Conservation (phyloP, 2,888 invertebrate species). For the Griposia aprilina region DNA sequence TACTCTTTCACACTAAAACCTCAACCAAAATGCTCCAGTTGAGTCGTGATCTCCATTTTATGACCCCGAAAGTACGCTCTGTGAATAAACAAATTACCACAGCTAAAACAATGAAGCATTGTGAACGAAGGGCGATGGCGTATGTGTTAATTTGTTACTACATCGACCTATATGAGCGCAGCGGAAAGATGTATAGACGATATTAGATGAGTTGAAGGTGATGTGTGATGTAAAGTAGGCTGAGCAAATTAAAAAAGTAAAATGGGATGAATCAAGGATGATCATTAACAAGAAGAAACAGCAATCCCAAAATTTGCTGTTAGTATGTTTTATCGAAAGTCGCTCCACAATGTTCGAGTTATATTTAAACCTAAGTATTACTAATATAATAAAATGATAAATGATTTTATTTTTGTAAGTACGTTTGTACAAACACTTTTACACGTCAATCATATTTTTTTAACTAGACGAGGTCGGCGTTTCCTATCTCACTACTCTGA, state of each 20-base stretch:
- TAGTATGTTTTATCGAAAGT: background rate
- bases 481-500: too few species aligned
- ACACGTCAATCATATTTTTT: too few species aligned
- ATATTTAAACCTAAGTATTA: background rate
- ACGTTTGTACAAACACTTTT: too few species aligned
- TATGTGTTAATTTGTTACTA: slow-evolving; percentile 76
- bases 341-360: too few species aligned
- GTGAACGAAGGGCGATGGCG: slow-evolving; percentile 71
- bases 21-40: slow-evolving; percentile 54
- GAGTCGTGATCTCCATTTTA: slow-evolving; percentile 65
- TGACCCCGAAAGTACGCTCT: slow-evolving; percentile 65
- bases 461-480: too few species aligned
- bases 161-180: slow-evolving; percentile 66
- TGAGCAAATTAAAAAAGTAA: background rate
- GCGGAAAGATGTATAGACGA: slow-evolving; percentile 63
- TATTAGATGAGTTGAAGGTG: slow-evolving; percentile 53
- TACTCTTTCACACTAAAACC: slow-evolving; percentile 15
- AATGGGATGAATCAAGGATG: too few species aligned
- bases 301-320: background rate
- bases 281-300: background rate
- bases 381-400: too few species aligned
- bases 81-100: slow-evolving; percentile 72
- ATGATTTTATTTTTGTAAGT: too few species aligned
- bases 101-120: slow-evolving; percentile 76
- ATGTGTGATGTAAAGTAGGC: slow-evolving; percentile 15